These are phyloP conservation scores for Nipponia nippon DNA, from an alignment of 2,113 vertebrate genomes.

Conservation along the genomic window DNA sequence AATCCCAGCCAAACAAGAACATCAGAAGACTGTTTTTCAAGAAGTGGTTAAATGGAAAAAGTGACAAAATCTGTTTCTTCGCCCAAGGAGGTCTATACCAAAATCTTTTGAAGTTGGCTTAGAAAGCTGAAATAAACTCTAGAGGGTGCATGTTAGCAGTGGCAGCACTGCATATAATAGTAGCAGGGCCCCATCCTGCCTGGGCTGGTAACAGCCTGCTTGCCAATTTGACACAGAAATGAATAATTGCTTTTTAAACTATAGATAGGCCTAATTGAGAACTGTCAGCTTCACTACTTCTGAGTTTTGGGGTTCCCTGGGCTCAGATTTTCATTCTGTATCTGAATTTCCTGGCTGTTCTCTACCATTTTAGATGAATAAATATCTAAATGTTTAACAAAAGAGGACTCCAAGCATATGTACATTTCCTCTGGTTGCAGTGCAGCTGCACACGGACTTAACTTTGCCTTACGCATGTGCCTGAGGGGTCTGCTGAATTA, in stretches of 20 bases:
- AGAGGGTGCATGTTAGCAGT: not conserved
- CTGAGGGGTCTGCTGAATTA: not conserved
- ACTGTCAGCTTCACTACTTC: not conserved
- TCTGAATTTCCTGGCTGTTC: not conserved
- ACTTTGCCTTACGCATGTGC: not conserved
- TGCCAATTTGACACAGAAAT: not conserved
- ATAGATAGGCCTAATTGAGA: not conserved
- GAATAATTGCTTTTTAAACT: not conserved
- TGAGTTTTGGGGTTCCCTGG: not conserved
- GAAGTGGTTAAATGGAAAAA: not conserved
- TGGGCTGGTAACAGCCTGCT: not conserved
- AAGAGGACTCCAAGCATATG: not conserved
- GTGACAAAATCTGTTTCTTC: not conserved
- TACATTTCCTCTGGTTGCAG: not conserved
- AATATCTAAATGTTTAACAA: not conserved
- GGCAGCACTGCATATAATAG: not conserved
- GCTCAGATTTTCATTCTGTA: not conserved
- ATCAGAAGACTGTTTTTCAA: not conserved
- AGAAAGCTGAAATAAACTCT: not conserved
- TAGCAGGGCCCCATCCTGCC: not conserved
- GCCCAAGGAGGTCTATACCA: not conserved
- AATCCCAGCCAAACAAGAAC: not conserved
- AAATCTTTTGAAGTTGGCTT: not conserved
- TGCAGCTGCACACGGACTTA: not conserved
- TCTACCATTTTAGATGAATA: not conserved